A percentile compares a stretch with the other conserved stretches of the same genome.
Conservation (phyloP, 2,113 vertebrate species). For the Scalopus aquaticus region DNA sequence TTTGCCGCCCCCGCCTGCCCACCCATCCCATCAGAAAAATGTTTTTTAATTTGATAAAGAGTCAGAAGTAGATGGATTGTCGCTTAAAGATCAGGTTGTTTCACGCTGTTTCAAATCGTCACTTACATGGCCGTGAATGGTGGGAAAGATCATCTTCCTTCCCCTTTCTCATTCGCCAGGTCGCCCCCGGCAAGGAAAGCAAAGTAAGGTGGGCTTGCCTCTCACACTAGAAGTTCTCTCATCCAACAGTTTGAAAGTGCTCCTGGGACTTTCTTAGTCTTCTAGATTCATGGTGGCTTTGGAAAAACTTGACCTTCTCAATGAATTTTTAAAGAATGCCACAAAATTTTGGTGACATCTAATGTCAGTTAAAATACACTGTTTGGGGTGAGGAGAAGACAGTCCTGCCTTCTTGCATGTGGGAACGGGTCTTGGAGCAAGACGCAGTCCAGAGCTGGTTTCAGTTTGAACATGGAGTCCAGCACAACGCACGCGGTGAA, state of each 20-base stretch:
- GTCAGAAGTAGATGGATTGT: neutral
- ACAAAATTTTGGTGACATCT: neutral
- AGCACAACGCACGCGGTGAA: too few species aligned
- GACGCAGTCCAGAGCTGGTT: too few species aligned
- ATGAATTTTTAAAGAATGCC: neutral
- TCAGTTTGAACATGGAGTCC: neutral
- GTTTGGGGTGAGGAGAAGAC: neutral
- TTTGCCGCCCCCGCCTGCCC: too few species aligned
- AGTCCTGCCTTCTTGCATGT: neutral
- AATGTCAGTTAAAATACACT: neutral
- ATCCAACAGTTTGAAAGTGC: slow-evolving; percentile 7
- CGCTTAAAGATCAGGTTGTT: neutral
- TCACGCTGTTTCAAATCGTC: neutral
- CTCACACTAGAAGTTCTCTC: neutral
- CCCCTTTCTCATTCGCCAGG: neutral
- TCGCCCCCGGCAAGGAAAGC: neutral
- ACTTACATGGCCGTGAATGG: neutral
- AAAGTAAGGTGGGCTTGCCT: neutral
- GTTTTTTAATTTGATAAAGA: neutral
- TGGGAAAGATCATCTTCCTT: neutral
- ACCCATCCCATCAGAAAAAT: too few species aligned
- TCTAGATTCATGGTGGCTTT: neutral
- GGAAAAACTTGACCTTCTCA: neutral
- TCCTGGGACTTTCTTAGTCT: neutral
- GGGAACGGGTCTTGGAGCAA: too few species aligned